These are phyloP conservation scores for Brachionus rotundiformis DNA, from an alignment of 1,140 invertebrate genomes.

Conservation along the genomic window DNA sequence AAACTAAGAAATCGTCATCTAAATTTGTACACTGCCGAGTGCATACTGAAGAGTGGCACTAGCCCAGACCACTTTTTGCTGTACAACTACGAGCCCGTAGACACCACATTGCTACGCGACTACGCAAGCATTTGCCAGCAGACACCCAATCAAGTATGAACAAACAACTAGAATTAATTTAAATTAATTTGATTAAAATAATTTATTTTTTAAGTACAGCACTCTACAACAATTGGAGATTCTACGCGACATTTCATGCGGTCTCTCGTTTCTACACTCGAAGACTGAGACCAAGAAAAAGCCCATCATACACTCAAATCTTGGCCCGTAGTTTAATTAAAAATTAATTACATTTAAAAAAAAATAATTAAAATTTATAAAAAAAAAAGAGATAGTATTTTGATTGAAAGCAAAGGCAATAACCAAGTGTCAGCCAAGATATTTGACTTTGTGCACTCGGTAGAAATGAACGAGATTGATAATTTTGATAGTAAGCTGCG, in stretches of 20 bases:
- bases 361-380: background rate
- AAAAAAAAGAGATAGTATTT: background rate
- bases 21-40: conserved; percentile 42
- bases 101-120: conserved; percentile 9
- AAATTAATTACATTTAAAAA: no score
- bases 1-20: conserved; percentile 3
- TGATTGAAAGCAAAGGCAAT: background rate
- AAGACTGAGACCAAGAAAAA: conserved; percentile 7
- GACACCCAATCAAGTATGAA: conserved; percentile 33
- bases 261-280: conserved; percentile 24
- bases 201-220: background rate
- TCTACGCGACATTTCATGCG: conserved; percentile 34
- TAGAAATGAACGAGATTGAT: conserved; percentile 23
- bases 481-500: background rate
- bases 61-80: background rate
- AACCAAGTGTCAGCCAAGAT: conserved; percentile 45
- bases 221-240: conserved; percentile 31
- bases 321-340: conserved; percentile 12
- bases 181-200: background rate
- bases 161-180: no score
- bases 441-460: conserved; percentile 41
- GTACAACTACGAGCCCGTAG: conserved; percentile 10
- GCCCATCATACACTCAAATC: conserved; percentile 23
- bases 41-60: conserved; percentile 4
- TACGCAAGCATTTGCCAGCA: background rate